A percentile compares a stretch with the other conserved stretches of the same genome.
Conservation (phyloP, 1,140 invertebrate genomes). For the Medauroidea extradentata region DNA sequence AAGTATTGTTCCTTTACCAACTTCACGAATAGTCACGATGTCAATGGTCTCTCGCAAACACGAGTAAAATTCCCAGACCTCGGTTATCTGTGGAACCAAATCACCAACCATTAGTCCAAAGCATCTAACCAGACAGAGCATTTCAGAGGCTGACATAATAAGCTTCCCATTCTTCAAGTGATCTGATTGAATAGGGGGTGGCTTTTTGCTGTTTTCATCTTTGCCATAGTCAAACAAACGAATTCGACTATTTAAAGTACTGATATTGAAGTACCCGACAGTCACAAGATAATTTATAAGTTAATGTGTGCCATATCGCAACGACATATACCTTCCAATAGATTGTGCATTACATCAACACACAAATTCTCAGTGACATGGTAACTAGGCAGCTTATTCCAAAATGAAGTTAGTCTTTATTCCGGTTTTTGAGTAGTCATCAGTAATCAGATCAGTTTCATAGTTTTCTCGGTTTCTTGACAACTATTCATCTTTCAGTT, state of each 20-base stretch:
- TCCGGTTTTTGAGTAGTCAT: slow-evolving; percentile 14
- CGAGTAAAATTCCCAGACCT: slow-evolving; percentile 26
- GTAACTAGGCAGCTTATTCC: slow-evolving; percentile 20
- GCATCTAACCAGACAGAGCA: slow-evolving; percentile 24
- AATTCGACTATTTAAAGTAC: slow-evolving; percentile 26
- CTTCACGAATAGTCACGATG: slow-evolving; percentile 16
- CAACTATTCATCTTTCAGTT: slow-evolving; percentile 18
- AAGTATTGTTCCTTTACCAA: neutral
- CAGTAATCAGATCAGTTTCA: slow-evolving; percentile 6
- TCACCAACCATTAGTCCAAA: slow-evolving; percentile 27
- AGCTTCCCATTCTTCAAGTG: slow-evolving; percentile 23
- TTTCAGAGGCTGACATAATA: slow-evolving; percentile 30
- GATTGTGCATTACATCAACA: slow-evolving; percentile 34
- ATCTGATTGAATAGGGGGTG: slow-evolving; percentile 16
- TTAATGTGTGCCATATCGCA: slow-evolving; percentile 27
- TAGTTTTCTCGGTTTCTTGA: slow-evolving; percentile 22
- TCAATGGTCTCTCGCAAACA: slow-evolving; percentile 26
- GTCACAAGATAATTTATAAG: slow-evolving; percentile 25
- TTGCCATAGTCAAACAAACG: slow-evolving; percentile 24
- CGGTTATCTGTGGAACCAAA: slow-evolving; percentile 19
- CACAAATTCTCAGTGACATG: slow-evolving; percentile 26
- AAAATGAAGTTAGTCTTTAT: slow-evolving; percentile 19
- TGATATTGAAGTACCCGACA: slow-evolving; percentile 26
- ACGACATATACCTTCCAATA: slow-evolving; percentile 29
- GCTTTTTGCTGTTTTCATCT: slow-evolving; percentile 24